Evolutionary conservation across 2,797 vertebrate species (phyloP), one percentile per base, ranked within the genome.

Genomic region (Gallinago solitaria): DNA sequence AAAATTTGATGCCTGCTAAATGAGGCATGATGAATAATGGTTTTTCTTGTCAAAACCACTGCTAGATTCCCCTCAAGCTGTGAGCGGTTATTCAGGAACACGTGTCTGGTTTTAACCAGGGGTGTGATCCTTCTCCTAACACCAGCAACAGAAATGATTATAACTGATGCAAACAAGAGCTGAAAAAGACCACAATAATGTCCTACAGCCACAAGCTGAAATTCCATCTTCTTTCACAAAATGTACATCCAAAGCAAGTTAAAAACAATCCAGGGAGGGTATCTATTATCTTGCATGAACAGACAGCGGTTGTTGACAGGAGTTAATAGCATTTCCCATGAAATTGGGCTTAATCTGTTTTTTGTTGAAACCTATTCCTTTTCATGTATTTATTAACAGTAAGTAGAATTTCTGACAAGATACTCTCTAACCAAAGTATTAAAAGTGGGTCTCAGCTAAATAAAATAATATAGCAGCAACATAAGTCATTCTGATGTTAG

Each of bases 11-110:
- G 93, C 88, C 93, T 96, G 95, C 83, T 96, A 96, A 97, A 97
- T 95, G 96, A 97, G 91, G 90, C 94, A 94, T 90, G 94, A 95
- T 96, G 95, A 96, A 93, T 95, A 95, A 97, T 94, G 93, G 78
- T 77, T 95, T 96, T 93, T 87, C 94, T 87, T 94, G 83, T 96
- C 94, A 96, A 94, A 97, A 84, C 70, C 88, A 84, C 85, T 70
- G 90, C 70, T 84, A 92, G 64, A 94, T 92, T 92, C 83, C 83
- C 93, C 86, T 94, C 83, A 77, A 96, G 94, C 90, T 92, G 88
- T 0, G 1, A 89, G 83, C 4, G 4, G 57, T 60, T 90, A 92
- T 89, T 89, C 83, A 71, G 60, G n/a, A 90, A 60, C 71, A 92
- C 6, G 1, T 80, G 53, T 59, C 88, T 90, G 57, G 21, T 89